phyloP scores from a whole-genome alignment of 2,888 invertebrate species.

The Scaptomyza reducta region DNA sequence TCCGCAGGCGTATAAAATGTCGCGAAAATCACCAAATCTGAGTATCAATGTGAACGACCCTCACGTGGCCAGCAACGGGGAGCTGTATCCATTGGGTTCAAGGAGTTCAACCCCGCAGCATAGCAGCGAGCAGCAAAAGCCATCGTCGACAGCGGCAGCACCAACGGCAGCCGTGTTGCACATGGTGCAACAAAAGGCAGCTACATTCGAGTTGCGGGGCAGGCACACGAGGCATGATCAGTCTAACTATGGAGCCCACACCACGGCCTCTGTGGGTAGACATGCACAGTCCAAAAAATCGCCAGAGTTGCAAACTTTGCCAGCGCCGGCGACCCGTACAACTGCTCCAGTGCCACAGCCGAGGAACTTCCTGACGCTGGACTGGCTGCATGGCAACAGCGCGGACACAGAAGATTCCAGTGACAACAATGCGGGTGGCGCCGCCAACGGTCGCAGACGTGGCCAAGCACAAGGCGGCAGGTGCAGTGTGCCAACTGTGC shows the following conservation, averaged over 20 bases:
- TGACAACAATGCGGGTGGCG: conserved; percentile 70
- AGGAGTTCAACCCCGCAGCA: conserved; percentile 60
- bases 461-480: conserved; percentile 72
- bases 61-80: conserved; percentile 72
- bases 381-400: conserved; percentile 78
- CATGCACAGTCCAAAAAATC: conserved; percentile 60
- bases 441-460: conserved; percentile 48
- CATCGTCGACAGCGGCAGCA: conserved; percentile 21
- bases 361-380: conserved; percentile 82
- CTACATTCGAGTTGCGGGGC: conserved; percentile 79
- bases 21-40: conserved; percentile 83
- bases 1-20: conserved; percentile 85
- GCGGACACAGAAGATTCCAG: conserved; percentile 81
- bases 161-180: conserved; percentile 58
- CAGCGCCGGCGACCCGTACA: conserved; percentile 54
- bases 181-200: conserved; percentile 79
- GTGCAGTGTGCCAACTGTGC: conserved; percentile 81
- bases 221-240: conserved; percentile 61
- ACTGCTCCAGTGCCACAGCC: conserved; percentile 64
- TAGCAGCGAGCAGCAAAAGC: conserved; percentile 40
- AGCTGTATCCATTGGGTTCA: conserved; percentile 65
- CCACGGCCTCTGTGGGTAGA: conserved; percentile 77
- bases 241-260: conserved; percentile 54
- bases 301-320: conserved; percentile 49
- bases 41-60: conserved; percentile 81